Percentiles rank a stretch among this genome's conserved stretches.
phyloP scores from a whole-genome alignment of 2,888 invertebrate genomes.

The Diploptera punctata region DNA sequence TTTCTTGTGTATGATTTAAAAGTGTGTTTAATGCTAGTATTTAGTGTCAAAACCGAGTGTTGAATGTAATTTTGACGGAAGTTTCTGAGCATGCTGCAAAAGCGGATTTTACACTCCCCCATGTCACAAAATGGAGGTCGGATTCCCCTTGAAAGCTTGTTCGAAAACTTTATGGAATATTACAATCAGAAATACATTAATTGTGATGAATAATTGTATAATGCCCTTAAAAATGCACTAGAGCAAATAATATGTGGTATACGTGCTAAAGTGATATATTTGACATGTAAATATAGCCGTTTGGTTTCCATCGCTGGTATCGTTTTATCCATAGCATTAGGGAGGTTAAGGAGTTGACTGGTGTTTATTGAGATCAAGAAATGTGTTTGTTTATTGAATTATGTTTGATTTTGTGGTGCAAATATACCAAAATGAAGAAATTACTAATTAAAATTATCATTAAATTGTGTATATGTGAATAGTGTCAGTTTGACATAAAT shows the following conservation, averaged over 20 bases:
- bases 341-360: constrained; percentile 47
- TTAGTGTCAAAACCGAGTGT: constrained; percentile 27
- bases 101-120: constrained; percentile 46
- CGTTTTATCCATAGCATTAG: not conserved
- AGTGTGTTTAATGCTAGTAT: constrained; percentile 29
- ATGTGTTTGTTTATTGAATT: too few species aligned
- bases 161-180: not conserved
- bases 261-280: constrained; percentile 19
- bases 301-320: not conserved
- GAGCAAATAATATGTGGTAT: not conserved
- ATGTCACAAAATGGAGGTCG: constrained; percentile 47
- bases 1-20: constrained; percentile 32
- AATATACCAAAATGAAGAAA: too few species aligned
- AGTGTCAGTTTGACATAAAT: too few species aligned
- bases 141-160: constrained; percentile 45
- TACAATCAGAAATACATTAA: not conserved
- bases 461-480: too few species aligned
- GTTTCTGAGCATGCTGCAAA: constrained; percentile 45
- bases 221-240: not conserved
- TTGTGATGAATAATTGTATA: not conserved
- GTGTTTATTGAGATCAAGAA: too few species aligned
- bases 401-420: too few species aligned
- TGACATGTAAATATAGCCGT: not conserved
- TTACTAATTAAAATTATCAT: too few species aligned
- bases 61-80: constrained; percentile 42